phyloP scores from a whole-genome alignment of 2,113 vertebrate genomes.

The Pomatorhinus ruficollis region DNA sequence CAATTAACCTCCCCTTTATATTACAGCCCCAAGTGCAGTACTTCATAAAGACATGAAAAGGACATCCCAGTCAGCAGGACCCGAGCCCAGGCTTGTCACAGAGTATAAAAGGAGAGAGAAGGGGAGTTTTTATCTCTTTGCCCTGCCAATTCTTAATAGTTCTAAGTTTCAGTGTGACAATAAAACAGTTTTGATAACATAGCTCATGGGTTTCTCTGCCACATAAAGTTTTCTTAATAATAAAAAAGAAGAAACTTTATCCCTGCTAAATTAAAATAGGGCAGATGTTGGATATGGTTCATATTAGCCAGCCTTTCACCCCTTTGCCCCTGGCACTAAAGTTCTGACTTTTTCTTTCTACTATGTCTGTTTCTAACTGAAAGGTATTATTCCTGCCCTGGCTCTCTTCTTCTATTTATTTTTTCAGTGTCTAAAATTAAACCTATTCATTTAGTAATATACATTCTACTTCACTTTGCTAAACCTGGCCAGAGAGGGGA shows the following conservation, averaged over 20 bases:
- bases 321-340: conserved; percentile 48
- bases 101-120: conserved; percentile 37
- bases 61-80: conserved; percentile 30
- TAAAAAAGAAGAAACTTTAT: conserved; percentile 68
- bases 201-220: conserved; percentile 53
- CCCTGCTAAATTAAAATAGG: conserved; percentile 67
- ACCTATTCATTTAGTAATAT: conserved; percentile 47
- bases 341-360: conserved; percentile 56
- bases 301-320: conserved; percentile 42
- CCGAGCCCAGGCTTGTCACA: conserved; percentile 26
- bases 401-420: conserved; percentile 47
- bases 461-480: conserved; percentile 24
- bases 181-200: conserved; percentile 50
- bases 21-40: neutral
- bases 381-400: conserved; percentile 47
- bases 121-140: conserved; percentile 56
- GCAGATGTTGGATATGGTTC: conserved; percentile 61
- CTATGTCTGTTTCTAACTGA: conserved; percentile 54
- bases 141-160: neutral
- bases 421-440: conserved; percentile 55
- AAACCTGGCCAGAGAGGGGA: conserved; percentile 32
- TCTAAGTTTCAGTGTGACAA: conserved; percentile 50
- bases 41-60: conserved; percentile 54
- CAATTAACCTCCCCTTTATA: conserved; percentile 60
- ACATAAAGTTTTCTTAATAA: conserved; percentile 71